phyloP scores from a whole-genome alignment of 1,140 invertebrate genomes.

The Pogonus chalceus region DNA sequence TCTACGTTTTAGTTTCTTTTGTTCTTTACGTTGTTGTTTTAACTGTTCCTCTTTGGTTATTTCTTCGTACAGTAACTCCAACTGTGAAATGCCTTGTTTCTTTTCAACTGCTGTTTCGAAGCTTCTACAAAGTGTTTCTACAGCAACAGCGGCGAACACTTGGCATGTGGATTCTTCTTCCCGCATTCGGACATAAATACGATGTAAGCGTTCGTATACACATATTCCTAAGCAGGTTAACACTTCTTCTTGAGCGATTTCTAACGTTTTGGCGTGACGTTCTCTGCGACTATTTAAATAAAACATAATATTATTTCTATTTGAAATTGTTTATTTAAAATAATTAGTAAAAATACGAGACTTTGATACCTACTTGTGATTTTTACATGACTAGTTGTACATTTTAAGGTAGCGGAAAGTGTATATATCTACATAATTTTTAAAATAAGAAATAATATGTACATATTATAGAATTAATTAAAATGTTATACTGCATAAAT shows the following conservation, averaged over 20 bases:
- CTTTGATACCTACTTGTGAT: no score
- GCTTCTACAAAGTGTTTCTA: conserved; percentile 75
- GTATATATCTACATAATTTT: no score
- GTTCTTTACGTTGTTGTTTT: conserved; percentile 73
- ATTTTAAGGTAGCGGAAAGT: no score
- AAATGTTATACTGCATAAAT: no score
- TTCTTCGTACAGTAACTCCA: conserved; percentile 73
- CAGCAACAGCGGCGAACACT: conserved; percentile 76
- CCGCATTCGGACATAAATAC: conserved; percentile 70
- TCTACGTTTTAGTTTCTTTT: conserved; percentile 74
- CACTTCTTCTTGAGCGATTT: conserved; percentile 92
- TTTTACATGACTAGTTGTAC: no score
- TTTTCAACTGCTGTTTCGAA: conserved; percentile 82
- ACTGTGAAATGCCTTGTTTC: conserved; percentile 78
- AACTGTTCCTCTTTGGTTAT: conserved; percentile 71
- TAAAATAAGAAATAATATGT: no score
- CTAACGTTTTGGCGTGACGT: conserved; percentile 85
- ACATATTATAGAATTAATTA: no score
- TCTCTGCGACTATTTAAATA: conserved; percentile 49
- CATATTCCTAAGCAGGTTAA: conserved; percentile 86
- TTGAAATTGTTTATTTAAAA: conserved; percentile 2
- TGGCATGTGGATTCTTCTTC: conserved; percentile 88
- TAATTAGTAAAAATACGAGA: no score
- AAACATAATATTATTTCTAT: no score
- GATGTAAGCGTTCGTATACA: conserved; percentile 77